Conservation (phyloP, 2,888 invertebrate species). For the Electrophaes corylata region DNA sequence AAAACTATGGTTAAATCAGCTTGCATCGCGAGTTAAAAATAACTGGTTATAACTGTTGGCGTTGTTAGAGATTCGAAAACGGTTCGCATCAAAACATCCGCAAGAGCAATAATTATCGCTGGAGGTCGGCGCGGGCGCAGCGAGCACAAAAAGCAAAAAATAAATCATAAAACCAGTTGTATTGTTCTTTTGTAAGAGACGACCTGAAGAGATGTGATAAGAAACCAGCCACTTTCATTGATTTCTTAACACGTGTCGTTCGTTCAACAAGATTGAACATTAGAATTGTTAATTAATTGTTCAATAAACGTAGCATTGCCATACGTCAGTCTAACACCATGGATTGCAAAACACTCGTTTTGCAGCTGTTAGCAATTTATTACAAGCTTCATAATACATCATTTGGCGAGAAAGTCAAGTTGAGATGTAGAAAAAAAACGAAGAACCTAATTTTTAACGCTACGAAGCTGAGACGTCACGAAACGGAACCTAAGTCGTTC, state of each 20-base stretch:
- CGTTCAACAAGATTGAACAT: constrained; percentile 49
- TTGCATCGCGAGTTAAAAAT: constrained; percentile 18
- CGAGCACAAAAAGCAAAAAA: constrained; percentile 67
- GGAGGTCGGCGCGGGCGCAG: constrained; percentile 45
- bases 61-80: constrained; percentile 39
- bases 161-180: constrained; percentile 76
- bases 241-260: constrained; percentile 64
- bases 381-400: constrained; percentile 49
- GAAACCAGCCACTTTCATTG: constrained; percentile 61
- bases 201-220: constrained; percentile 68
- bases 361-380: constrained; percentile 43
- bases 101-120: constrained; percentile 52
- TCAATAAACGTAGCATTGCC: constrained; percentile 46
- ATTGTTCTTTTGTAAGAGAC: constrained; percentile 76
- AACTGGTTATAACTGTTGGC: constrained; percentile 22
- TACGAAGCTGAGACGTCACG: constrained; percentile 62
- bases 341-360: constrained; percentile 33
- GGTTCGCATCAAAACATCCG: constrained; percentile 59
- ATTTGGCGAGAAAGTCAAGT: constrained; percentile 66
- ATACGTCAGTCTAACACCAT: constrained; percentile 29
- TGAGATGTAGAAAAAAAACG: constrained; percentile 51
- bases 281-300: constrained; percentile 51
- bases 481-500: constrained; percentile 70
- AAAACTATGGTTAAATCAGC: constrained; percentile 5
- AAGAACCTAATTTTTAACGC: constrained; percentile 57